phyloP scores from a whole-genome alignment of 2,113 vertebrate species.

The Mobula birostris region DNA sequence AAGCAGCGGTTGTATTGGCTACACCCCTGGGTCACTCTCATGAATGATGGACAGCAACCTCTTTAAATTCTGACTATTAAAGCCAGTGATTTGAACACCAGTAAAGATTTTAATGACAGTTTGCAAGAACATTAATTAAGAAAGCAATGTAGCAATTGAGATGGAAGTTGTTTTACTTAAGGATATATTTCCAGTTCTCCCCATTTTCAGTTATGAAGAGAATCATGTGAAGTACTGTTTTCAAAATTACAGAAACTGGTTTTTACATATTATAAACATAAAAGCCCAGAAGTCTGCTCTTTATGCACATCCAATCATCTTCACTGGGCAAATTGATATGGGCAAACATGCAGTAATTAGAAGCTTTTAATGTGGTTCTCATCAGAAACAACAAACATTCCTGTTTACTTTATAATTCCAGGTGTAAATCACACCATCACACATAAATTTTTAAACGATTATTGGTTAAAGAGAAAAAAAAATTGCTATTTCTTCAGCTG shows the following conservation, averaged over 20 bases:
- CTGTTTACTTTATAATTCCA: too few species aligned
- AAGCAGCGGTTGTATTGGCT: too few species aligned
- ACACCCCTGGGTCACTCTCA: too few species aligned
- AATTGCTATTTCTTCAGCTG: neutral
- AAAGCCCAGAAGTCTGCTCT: too few species aligned
- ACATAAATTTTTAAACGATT: neutral
- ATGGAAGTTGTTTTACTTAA: neutral
- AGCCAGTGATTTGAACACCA: neutral
- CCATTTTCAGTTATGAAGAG: neutral
- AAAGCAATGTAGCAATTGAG: neutral
- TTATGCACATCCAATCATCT: neutral
- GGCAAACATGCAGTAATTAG: too few species aligned
- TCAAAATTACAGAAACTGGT: neutral
- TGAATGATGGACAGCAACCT: too few species aligned
- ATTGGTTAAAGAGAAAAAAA: neutral
- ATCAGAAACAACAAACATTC: too few species aligned
- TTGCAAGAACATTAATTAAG: neutral
- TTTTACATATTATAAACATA: neutral
- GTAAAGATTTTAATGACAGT: neutral
- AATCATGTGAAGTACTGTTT: neutral
- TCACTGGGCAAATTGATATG: too few species aligned
- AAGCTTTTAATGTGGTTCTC: too few species aligned
- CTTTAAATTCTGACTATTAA: neutral
- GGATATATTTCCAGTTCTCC: neutral
- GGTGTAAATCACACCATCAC: too few species aligned